These are phyloP conservation scores for Meandrina meandrites DNA, from an alignment of 92 coral and sea anemone species.

Conservation along the genomic window DNA sequence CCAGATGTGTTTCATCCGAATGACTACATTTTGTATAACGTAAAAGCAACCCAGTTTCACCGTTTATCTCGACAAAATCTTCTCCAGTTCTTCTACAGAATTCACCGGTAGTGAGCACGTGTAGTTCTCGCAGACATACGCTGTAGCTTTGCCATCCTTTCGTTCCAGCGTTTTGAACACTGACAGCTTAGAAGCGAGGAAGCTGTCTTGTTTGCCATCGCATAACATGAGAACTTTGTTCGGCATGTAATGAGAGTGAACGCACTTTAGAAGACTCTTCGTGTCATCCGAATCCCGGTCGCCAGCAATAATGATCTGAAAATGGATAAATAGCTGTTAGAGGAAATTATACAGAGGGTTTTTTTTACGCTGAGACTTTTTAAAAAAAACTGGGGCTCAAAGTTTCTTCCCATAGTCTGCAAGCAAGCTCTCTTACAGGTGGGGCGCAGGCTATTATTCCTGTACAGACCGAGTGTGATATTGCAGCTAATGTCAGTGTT, in stretches of 20 bases:
- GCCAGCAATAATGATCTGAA: constrained; percentile 88
- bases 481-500: too few relatives aligned
- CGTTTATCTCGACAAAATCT: constrained; percentile 54
- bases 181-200: constrained; percentile 78
- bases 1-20: neutral
- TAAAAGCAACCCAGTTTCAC: neutral
- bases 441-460: too few relatives aligned
- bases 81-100: constrained; percentile 73
- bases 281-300: constrained; percentile 90
- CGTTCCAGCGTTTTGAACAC: constrained; percentile 80
- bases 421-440: too few relatives aligned
- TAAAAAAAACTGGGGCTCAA: too few relatives aligned
- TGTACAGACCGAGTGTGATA: too few relatives aligned
- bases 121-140: constrained; percentile 89
- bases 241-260: constrained; percentile 83
- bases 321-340: constrained; percentile 7
- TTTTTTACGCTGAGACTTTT: neutral
- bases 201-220: constrained; percentile 74
- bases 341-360: neutral
- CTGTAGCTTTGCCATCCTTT: constrained; percentile 87
- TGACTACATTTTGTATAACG: neutral
- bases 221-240: constrained; percentile 87
- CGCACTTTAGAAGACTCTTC: constrained; percentile 71
- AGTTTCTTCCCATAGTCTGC: too few relatives aligned
- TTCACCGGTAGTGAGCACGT: constrained; percentile 86